Evolutionary conservation across 1,140 invertebrate genomes (phyloP).

Genomic region (Stegodyphus dumicola): DNA sequence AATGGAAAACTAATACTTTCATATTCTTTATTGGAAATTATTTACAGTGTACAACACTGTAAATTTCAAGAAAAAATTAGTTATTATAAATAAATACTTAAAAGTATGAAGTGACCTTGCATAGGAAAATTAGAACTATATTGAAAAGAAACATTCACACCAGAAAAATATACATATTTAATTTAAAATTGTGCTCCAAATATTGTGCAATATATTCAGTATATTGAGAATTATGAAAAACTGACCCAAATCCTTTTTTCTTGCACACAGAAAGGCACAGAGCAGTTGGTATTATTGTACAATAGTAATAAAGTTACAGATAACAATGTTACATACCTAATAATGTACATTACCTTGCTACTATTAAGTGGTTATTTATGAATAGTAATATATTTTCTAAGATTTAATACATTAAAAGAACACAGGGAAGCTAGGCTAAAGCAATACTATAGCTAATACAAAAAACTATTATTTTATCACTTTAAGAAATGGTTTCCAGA

Average conservation of each 20-base stretch:
- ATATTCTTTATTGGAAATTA: neutral
- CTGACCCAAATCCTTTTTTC: slow-evolving; percentile 26
- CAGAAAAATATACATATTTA: slow-evolving; percentile 1
- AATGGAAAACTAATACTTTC: too few relatives aligned
- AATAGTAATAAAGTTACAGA: slow-evolving; percentile 23
- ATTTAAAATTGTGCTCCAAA: slow-evolving; percentile 16
- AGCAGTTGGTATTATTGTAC: slow-evolving; percentile 23
- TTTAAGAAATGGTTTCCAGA: neutral
- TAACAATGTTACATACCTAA: slow-evolving; percentile 4
- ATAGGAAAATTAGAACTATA: neutral
- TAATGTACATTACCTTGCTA: neutral
- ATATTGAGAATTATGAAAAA: neutral
- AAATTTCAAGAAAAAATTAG: neutral
- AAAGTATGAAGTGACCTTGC: neutral
- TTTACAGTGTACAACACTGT: neutral
- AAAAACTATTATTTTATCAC: neutral
- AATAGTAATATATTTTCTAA: neutral
- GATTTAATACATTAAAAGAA: neutral
- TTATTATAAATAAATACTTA: neutral
- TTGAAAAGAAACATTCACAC: slow-evolving; percentile 16
- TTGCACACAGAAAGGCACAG: slow-evolving; percentile 37
- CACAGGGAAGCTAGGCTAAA: neutral
- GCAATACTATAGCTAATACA: neutral
- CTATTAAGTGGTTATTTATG: neutral
- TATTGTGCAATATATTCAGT: neutral